Percentiles rank a stretch among this genome's conserved stretches.
These are phyloP conservation scores for Enteromius anoplus DNA, from an alignment of 2,797 vertebrate species.

Conservation along the genomic window DNA sequence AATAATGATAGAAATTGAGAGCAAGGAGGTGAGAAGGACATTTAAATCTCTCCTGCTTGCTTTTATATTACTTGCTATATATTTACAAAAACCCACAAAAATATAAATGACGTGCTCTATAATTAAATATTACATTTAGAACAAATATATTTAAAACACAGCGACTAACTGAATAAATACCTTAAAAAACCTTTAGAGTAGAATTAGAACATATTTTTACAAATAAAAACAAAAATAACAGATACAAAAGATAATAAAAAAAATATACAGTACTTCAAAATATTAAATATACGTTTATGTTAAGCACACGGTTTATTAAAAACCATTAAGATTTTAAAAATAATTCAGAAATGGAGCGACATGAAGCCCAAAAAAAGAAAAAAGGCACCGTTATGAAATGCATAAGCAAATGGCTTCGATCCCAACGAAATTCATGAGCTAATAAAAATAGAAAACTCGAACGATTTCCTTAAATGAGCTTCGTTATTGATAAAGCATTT, in stretches of 20 bases:
- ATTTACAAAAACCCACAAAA: conserved; percentile 4
- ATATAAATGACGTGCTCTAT: neutral
- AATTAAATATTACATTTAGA: neutral
- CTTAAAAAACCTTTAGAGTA: neutral
- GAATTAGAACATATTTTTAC: neutral
- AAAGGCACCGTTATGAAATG: conserved; percentile 8
- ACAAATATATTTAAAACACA: neutral
- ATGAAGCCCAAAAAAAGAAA: neutral
- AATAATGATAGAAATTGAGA: conserved; percentile 34
- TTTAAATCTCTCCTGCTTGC: neutral
- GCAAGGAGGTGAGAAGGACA: conserved; percentile 19
- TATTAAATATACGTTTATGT: neutral
- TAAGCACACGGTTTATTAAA: conserved; percentile 12
- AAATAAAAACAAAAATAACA: neutral
- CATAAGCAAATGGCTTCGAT: conserved; percentile 15
- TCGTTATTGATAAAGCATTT: conserved; percentile 47
- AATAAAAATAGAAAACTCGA: conserved; percentile 32
- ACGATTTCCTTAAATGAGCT: conserved; percentile 44
- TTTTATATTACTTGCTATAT: neutral
- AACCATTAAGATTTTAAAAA: neutral
- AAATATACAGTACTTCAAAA: neutral
- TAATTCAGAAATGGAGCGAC: neutral
- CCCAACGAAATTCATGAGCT: conserved; percentile 29
- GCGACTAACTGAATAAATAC: neutral
- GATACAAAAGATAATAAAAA: neutral